These are phyloP conservation scores for Tribolium castaneum DNA, from an alignment of 1,140 invertebrate species.

Conservation along the genomic window DNA sequence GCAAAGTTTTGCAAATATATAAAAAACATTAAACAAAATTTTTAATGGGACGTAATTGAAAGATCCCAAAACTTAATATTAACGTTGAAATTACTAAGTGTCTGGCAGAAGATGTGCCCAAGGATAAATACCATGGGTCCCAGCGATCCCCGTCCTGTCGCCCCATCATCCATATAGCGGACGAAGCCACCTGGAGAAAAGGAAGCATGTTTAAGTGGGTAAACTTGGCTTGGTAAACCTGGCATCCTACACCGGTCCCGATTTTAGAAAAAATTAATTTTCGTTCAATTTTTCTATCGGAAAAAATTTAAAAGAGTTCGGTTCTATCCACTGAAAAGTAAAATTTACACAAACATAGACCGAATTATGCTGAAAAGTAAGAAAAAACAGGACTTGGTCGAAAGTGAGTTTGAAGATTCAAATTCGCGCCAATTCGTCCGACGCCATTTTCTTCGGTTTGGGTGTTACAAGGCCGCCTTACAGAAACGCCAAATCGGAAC, in stretches of 20 bases:
- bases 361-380: conserved; percentile 44
- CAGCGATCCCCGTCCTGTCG: conserved; percentile 66
- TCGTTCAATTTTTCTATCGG: background rate
- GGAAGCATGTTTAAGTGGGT: conserved; percentile 64
- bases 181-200: conserved; percentile 64
- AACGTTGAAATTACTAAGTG: conserved; percentile 58
- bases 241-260: conserved; percentile 60
- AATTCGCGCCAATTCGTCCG: conserved; percentile 53
- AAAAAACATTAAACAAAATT: conserved; percentile 40
- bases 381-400: conserved; percentile 30
- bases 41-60: conserved; percentile 40
- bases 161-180: conserved; percentile 57
- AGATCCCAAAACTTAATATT: conserved; percentile 65
- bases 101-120: conserved; percentile 69
- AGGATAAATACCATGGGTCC: conserved; percentile 75
- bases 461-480: conserved; percentile 22
- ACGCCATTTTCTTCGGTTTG: conserved; percentile 61
- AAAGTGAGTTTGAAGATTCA: conserved; percentile 46
- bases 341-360: conserved; percentile 30
- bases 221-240: conserved; percentile 61
- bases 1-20: conserved; percentile 48
- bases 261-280: conserved; percentile 24
- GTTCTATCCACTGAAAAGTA: conserved; percentile 44
- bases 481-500: conserved; percentile 14
- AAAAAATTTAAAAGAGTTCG: conserved; percentile 10